Conservation (phyloP, 2,888 invertebrate species). For the Rhimphoctona megacephalus region DNA sequence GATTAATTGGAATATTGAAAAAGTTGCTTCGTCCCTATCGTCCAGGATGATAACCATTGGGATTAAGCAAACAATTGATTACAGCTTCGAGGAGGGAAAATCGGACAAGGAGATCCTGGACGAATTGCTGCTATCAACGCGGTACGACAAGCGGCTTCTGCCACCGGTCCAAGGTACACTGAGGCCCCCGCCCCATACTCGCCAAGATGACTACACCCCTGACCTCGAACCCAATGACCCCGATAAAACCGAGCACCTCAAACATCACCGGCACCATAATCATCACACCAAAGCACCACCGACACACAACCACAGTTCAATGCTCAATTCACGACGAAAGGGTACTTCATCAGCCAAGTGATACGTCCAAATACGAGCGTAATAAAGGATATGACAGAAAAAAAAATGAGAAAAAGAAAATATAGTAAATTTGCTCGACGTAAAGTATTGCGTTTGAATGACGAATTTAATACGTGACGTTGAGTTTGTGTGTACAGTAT, state of each 20-base stretch:
- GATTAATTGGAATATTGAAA: neutral
- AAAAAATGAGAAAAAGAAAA: neutral
- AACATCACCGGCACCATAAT: constrained; percentile 83
- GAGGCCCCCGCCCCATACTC: constrained; percentile 83
- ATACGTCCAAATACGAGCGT: constrained; percentile 62
- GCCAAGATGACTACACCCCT: constrained; percentile 82
- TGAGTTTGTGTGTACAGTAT: constrained; percentile 6
- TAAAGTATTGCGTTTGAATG: constrained; percentile 52
- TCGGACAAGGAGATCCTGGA: constrained; percentile 97
- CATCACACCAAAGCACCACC: constrained; percentile 81
- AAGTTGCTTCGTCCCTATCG: neutral
- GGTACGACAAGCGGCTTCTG: constrained; percentile 96
- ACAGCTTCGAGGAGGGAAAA: constrained; percentile 95
- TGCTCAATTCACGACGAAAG: constrained; percentile 83
- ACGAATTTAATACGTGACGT: constrained; percentile 35
- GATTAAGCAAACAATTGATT: constrained; percentile 78
- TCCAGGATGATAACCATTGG: constrained; percentile 12
- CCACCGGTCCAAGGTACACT: constrained; percentile 94
- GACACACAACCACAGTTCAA: constrained; percentile 84
- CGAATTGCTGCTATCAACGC: constrained; percentile 93
- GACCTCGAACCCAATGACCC: constrained; percentile 82
- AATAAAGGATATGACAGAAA: constrained; percentile 41
- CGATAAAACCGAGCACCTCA: constrained; percentile 82
- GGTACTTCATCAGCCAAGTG: constrained; percentile 77
- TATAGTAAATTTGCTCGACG: constrained; percentile 47